phyloP scores from a whole-genome alignment of 1,140 invertebrate genomes.

The Holotrichia oblita region DNA sequence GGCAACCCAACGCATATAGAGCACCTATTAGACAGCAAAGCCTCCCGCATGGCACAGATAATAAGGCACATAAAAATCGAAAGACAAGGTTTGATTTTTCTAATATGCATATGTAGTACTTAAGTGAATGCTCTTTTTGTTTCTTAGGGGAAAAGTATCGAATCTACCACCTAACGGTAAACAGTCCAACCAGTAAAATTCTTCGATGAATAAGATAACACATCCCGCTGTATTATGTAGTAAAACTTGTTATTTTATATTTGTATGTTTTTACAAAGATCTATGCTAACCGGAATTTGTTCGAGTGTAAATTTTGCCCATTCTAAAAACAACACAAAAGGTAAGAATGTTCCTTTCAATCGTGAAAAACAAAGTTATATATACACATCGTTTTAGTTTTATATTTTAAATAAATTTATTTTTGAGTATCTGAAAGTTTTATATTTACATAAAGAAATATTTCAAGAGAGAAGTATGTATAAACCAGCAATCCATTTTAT shows the following conservation, averaged over 20 bases:
- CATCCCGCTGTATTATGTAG: constrained; percentile 19
- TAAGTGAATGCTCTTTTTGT: not conserved
- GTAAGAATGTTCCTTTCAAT: constrained; percentile 47
- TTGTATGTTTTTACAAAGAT: constrained; percentile 43
- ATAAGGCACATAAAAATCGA: constrained; percentile 48
- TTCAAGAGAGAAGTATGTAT: not conserved
- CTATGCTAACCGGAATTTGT: constrained; percentile 25
- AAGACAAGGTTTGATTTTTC: constrained; percentile 50
- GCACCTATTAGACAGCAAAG: constrained; percentile 48
- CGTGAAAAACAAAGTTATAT: constrained; percentile 29
- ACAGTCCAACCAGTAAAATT: constrained; percentile 41
- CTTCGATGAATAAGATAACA: not conserved
- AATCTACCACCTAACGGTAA: constrained; percentile 52
- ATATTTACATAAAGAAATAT: constrained; percentile 24
- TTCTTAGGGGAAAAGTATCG: constrained; percentile 48
- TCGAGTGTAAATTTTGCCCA: constrained; percentile 34
- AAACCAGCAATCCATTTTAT: not conserved
- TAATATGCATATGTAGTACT: not conserved
- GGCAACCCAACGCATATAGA: constrained; percentile 53
- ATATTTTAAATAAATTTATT: constrained; percentile 26
- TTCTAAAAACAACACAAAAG: constrained; percentile 41
- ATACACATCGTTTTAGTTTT: constrained; percentile 12
- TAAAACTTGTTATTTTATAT: constrained; percentile 41
- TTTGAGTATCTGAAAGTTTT: not conserved
- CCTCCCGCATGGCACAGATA: constrained; percentile 44